Conservation (phyloP, 1,140 invertebrate genomes). For the Stegodyphus dumicola region DNA sequence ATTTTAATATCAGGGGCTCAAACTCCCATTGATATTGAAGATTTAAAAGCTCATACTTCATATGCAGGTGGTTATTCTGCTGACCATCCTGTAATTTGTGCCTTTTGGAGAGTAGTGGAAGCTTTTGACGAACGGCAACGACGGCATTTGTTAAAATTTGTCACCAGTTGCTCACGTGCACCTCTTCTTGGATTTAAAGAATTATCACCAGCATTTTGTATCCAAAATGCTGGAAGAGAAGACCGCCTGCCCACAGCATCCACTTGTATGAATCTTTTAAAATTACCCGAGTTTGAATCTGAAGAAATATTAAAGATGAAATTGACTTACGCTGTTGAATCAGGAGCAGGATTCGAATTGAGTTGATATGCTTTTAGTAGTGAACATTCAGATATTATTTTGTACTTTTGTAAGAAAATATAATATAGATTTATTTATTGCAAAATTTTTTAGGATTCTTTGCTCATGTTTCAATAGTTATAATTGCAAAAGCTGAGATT, state of each 20-base stretch:
- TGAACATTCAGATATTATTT: constrained; percentile 28
- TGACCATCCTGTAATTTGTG: constrained; percentile 78
- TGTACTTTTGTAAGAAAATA: constrained; percentile 44
- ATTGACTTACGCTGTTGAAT: constrained; percentile 92
- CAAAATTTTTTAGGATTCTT: too few relatives aligned
- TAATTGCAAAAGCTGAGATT: too few relatives aligned
- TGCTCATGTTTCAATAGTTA: too few relatives aligned
- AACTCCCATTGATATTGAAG: constrained; percentile 89
- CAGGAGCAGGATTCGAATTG: constrained; percentile 95
- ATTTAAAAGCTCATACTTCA: constrained; percentile 85
- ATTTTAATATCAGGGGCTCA: constrained; percentile 93
- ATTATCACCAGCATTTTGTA: constrained; percentile 92
- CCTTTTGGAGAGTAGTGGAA: constrained; percentile 87
- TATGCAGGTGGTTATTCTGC: constrained; percentile 85
- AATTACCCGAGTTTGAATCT: constrained; percentile 89
- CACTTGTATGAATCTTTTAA: constrained; percentile 98
- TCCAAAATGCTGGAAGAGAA: constrained; percentile 85
- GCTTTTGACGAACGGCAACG: constrained; percentile 86
- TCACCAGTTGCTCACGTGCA: constrained; percentile 96
- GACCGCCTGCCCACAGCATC: constrained; percentile 93
- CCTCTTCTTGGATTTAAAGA: constrained; percentile 98
- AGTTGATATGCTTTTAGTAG: constrained; percentile 73
- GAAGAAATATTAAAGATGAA: constrained; percentile 83
- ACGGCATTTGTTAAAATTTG: constrained; percentile 92
- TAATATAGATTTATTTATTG: too few relatives aligned